Percentiles rank a stretch among this genome's conserved stretches.
Conservation (phyloP, 2,797 vertebrate species). For the Xerus rutilus region DNA sequence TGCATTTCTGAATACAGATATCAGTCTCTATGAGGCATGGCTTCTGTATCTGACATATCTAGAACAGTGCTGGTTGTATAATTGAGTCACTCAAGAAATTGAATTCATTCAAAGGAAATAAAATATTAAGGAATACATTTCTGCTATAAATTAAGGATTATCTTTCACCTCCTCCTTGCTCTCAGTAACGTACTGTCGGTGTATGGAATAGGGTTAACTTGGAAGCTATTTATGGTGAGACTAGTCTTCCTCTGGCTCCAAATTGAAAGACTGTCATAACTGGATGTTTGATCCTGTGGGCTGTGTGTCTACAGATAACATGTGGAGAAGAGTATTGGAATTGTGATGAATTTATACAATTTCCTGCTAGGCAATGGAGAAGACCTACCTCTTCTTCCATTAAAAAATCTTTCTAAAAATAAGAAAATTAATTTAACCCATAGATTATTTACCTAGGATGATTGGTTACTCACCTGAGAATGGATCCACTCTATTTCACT, state of each 20-base stretch:
- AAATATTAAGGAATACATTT: neutral
- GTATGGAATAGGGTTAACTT: neutral
- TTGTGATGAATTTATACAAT: neutral
- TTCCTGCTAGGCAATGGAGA: neutral
- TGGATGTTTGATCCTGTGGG: neutral
- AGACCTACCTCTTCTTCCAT: neutral
- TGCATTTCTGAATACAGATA: slow-evolving; percentile 11
- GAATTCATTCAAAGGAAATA: slow-evolving; percentile 41
- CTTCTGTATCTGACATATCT: neutral
- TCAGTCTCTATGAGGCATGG: neutral
- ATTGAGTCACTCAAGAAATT: neutral
- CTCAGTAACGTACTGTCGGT: neutral
- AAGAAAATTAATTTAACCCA: neutral
- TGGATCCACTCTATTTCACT: neutral
- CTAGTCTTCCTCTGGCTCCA: neutral
- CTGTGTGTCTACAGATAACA: neutral
- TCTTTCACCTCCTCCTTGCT: neutral
- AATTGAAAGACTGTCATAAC: neutral
- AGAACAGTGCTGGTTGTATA: neutral
- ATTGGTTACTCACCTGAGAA: neutral
- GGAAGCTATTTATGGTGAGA: neutral
- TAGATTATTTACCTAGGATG: neutral
- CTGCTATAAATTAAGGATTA: neutral
- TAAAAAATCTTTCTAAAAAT: neutral
- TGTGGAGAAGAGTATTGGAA: neutral